Evolutionary conservation across 2,888 invertebrate genomes (phyloP).

Genomic region (Brachyptera putata): DNA sequence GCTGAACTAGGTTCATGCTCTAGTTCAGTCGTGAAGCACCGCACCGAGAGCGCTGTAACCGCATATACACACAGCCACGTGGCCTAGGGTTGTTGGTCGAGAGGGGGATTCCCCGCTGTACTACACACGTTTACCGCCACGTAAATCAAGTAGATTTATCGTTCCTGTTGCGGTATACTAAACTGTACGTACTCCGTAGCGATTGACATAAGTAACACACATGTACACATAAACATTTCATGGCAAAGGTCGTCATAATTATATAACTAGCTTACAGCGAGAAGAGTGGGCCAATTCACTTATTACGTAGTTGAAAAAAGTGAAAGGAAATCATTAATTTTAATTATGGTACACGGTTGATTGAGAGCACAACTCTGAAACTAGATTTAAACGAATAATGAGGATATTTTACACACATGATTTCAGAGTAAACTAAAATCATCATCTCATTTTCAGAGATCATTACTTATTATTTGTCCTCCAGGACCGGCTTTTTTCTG

Average conservation of each 20-base stretch:
- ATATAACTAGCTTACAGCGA: no score
- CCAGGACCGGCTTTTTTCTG: no score
- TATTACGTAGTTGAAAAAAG: no score
- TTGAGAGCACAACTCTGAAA: no score
- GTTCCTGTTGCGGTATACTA: not conserved
- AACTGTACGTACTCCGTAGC: no score
- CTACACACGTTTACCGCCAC: conserved; percentile 14
- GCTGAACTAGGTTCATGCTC: not conserved
- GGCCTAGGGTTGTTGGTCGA: not conserved
- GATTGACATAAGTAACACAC: not conserved
- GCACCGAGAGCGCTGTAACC: not conserved
- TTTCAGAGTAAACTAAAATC: no score
- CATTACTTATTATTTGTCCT: no score
- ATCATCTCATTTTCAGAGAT: no score
- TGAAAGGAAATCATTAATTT: not conserved
- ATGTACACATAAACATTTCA: not conserved
- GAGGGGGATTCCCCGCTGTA: not conserved
- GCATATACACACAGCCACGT: not conserved
- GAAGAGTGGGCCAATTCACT: no score
- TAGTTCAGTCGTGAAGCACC: not conserved
- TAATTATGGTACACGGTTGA: not conserved
- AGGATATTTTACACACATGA: no score
- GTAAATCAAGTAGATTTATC: conserved; percentile 18
- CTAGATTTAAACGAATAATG: no score
- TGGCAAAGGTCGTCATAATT: no score